Conservation (phyloP, 2,797 vertebrate species). For the Choloepus didactylus region DNA sequence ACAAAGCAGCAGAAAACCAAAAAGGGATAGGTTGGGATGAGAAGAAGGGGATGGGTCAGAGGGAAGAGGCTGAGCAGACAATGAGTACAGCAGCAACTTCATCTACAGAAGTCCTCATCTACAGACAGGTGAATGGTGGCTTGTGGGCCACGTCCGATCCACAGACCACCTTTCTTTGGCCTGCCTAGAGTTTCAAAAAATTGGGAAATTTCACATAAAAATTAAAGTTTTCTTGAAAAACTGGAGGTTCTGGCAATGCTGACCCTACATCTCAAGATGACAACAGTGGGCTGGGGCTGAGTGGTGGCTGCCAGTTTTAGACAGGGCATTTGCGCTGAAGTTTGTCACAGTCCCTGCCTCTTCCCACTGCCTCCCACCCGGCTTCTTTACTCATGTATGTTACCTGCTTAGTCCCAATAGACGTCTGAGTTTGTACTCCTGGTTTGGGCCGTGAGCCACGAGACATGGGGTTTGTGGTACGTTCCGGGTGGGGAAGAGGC, state of each 20-base stretch:
- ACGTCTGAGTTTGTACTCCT: neutral
- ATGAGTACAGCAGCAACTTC: rapidly evolving
- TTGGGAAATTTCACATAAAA: neutral
- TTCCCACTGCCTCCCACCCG: neutral
- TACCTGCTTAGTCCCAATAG: neutral
- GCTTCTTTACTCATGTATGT: neutral
- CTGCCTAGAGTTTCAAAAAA: neutral
- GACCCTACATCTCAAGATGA: neutral
- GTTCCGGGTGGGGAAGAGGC: neutral
- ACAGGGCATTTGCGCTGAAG: neutral
- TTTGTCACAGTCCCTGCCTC: neutral
- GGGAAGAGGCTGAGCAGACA: neutral
- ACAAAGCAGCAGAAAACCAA: neutral
- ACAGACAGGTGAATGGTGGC: neutral
- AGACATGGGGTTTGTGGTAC: neutral
- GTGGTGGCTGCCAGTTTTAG: neutral
- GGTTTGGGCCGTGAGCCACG: neutral
- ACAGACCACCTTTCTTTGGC: neutral
- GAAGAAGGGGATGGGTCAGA: neutral
- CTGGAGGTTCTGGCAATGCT: neutral
- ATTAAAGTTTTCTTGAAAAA: constrained; percentile 12
- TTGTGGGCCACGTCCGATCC: neutral
- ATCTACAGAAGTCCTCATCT: neutral
- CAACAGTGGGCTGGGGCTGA: neutral
- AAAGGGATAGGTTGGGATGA: neutral